Base-by-base conservation (phyloP, 2,113 vertebrate genomes). In the Holacanthus passer region DNA sequence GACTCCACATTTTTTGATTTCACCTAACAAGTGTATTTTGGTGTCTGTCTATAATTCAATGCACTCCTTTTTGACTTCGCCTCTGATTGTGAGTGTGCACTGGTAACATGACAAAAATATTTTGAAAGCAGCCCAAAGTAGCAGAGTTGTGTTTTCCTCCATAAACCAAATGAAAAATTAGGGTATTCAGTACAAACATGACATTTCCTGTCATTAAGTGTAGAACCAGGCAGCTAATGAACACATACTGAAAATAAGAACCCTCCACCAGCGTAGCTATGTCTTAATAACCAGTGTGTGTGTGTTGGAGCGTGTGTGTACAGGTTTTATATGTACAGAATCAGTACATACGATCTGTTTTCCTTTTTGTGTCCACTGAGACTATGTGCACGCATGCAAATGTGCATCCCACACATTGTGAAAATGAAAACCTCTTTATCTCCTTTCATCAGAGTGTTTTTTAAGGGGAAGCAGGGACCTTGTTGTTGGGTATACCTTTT, bases 121-220 rank as follows among this genome's bases (percentile, higher is more conserved):
- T 88, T 89, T 27, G 39, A 88, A 87, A 89, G 87, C 67, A 31
- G 75, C 14, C 50, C 76, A 83, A 82, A 90, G 82, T 60, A 79
- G 80, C 55, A 20, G 77, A 84, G 82, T 84, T 79, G 52, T 87
- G 67, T 90, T 90, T 91, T 88, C 79, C 83, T 88, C 90, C 87
- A 83, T 89, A 92, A 94, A 92, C 87, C 91, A 87, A 90, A 93
- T 84, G 87, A 95, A 93, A 94, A 96, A 96, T 94, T 91, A 95
- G 90, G 82, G 82, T 85, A 91, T 91, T 93, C 87, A 77, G 90
- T 82, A 86, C 83, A 92, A 95, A 93, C 86, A 92, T 92, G 88
- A 89, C 85, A 89, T 87, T 92, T 92, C 88, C 94, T 94, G 92
- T 94, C 93, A 93, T 95, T 94, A 94, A 92, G 76, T 86, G 84